Conservation (phyloP, 1,140 invertebrate genomes). For the Anthonomus grandis region DNA sequence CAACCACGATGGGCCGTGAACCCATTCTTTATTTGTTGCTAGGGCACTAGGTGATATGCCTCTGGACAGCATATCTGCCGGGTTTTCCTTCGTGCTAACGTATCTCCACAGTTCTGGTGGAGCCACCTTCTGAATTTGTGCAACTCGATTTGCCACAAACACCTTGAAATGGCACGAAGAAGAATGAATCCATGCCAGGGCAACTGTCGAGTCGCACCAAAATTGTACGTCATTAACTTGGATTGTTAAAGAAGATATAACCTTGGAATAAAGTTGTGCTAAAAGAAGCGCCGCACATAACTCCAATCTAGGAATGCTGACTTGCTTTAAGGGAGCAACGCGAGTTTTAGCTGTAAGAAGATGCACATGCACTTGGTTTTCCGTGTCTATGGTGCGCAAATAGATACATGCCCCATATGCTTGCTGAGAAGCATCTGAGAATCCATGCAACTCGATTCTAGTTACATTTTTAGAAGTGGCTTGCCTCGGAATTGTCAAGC, state of each 20-base stretch:
- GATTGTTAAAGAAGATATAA: constrained; percentile 14
- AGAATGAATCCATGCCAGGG: constrained; percentile 35
- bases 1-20: constrained; percentile 34
- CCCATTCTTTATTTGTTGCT: constrained; percentile 39
- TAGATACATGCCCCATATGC: constrained; percentile 42
- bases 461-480: background rate
- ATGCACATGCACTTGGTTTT: constrained; percentile 19
- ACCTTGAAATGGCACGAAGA: constrained; percentile 31
- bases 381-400: constrained; percentile 27
- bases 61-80: constrained; percentile 49
- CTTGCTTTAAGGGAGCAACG: constrained; percentile 41
- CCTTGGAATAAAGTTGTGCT: constrained; percentile 18
- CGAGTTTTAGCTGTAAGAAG: constrained; percentile 41
- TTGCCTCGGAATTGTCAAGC: background rate
- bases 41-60: constrained; percentile 39
- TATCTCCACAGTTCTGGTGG: constrained; percentile 37
- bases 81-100: constrained; percentile 43
- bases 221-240: constrained; percentile 25
- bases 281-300: constrained; percentile 41
- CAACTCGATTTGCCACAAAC: constrained; percentile 44
- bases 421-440: constrained; percentile 37
- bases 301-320: constrained; percentile 42
- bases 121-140: constrained; percentile 43
- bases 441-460: constrained; percentile 37
- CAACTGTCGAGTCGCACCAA: constrained; percentile 50